A percentile compares a stretch with the other conserved stretches of the same genome.
Conservation (phyloP, 1,140 invertebrate genomes). For the Drosophila nebulosa region DNA sequence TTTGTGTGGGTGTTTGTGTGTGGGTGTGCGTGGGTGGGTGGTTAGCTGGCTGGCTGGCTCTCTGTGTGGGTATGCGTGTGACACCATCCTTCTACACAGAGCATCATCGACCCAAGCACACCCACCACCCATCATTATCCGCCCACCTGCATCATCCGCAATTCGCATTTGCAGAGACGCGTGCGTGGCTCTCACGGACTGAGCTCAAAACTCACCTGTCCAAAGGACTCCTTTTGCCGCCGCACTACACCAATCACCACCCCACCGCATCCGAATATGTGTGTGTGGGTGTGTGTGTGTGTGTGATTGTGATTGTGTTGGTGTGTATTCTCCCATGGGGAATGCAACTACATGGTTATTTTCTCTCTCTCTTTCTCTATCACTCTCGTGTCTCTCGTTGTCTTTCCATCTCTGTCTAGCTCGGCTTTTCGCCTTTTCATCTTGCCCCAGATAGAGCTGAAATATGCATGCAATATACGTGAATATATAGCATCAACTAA, state of each 20-base stretch:
- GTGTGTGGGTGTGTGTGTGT: neutral
- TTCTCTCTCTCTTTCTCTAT: neutral
- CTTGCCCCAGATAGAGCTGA: neutral
- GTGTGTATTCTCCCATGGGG: neutral
- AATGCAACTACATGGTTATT: neutral
- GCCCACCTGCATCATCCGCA: constrained; percentile 22
- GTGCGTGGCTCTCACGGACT: constrained; percentile 23
- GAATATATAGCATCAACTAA: neutral
- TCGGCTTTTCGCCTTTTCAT: neutral
- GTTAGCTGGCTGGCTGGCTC: neutral
- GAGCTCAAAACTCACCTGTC: neutral
- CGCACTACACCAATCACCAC: neutral
- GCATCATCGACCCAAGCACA: neutral
- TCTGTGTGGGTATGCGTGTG: neutral
- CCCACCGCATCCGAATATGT: neutral
- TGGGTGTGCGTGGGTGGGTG: neutral
- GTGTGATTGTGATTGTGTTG: no score
- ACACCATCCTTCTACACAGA: neutral
- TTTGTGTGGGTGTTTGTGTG: neutral
- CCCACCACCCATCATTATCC: neutral
- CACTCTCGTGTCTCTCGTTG: neutral
- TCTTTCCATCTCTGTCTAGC: neutral
- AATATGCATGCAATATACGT: neutral
- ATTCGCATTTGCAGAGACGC: constrained; percentile 22
- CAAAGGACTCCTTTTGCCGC: neutral